Conservation (phyloP, 1,140 invertebrate species). For the Asbolus verrucosus region DNA sequence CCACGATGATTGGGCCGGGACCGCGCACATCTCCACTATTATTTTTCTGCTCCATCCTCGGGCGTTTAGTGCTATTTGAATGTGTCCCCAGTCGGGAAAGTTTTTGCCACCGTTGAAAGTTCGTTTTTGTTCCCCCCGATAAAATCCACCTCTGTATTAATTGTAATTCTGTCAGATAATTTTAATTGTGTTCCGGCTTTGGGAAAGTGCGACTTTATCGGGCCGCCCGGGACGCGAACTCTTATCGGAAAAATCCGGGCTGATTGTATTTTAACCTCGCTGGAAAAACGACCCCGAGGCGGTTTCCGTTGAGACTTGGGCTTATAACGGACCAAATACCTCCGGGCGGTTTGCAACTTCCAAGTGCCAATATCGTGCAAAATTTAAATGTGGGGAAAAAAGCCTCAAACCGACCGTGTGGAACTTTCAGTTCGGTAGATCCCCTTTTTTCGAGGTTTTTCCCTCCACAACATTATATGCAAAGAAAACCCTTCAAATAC, state of each 20-base stretch:
- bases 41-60: constrained; percentile 52
- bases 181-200: background rate
- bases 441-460: too few species aligned
- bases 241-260: constrained; percentile 13
- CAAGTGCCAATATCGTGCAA: constrained; percentile 30
- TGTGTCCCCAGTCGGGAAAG: constrained; percentile 51
- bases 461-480: too few species aligned
- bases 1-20: constrained; percentile 53
- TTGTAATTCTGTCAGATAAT: constrained; percentile 7
- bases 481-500: too few species aligned
- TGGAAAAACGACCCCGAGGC: constrained; percentile 15
- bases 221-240: constrained; percentile 1
- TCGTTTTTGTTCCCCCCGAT: constrained; percentile 30
- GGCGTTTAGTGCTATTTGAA: constrained; percentile 54
- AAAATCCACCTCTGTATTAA: constrained; percentile 36
- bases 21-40: constrained; percentile 52
- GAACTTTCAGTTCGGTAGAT: too few species aligned
- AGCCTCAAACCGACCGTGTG: background rate
- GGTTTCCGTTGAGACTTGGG: constrained; percentile 17
- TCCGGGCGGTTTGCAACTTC: constrained; percentile 26
- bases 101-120: constrained; percentile 50
- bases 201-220: background rate
- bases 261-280: constrained; percentile 21
- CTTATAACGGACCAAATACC: constrained; percentile 21
- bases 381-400: constrained; percentile 30